Base-by-base conservation (phyloP, 1,140 invertebrate species). In the Triops cancriformis region DNA sequence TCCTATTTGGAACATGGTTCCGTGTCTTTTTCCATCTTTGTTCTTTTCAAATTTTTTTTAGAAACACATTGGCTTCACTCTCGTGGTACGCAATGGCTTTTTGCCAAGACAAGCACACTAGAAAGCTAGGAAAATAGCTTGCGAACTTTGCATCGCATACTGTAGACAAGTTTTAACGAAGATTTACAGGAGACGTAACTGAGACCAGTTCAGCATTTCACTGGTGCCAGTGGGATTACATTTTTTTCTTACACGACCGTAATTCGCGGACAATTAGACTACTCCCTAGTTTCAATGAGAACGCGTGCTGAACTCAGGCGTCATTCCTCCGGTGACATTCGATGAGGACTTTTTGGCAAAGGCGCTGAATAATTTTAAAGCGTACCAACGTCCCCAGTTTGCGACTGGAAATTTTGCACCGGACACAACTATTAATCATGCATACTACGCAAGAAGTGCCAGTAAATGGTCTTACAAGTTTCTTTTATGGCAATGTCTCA, bases 141-240 rank as follows among this genome's bases (percentile, higher is more conserved):
- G 23, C 51, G n/a, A 64, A 64, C 51, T 64, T 18, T 64, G 18
- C 51, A 64, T 18, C 51, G 23, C 23, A 37, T 64, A 18, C 51
- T 23, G 51, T n/a, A 64, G 7, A 11, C 51, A 23, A 64, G 18
- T 23, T 0, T 18, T 64, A 64, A 64, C 14, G 5, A 64, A 64
- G 51, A 27, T 74, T 37, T 74, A 74, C 73, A n/a, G 73, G 73
- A 37, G 28, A 28, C 73, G 41, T 72, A 74, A 18, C 73, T 37
- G 26, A 18, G 28, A 41, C 27, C n/a, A n/a, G 27, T 27, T 74
- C 12, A 37, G 73, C 41, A 28, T 26, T 74, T 41, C 73, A 41
- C 28, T 28, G 27, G 28, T 74, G 73, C 28, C 41, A n/a, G 27
- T 28, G 26, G 27, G 28, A 37, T 23, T 12, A n/a, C 41, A 37